Percentiles rank a stretch among this genome's conserved stretches.
Evolutionary conservation across 2,888 invertebrate species (phyloP).

Genomic region (Drosophila mimetica): DNA sequence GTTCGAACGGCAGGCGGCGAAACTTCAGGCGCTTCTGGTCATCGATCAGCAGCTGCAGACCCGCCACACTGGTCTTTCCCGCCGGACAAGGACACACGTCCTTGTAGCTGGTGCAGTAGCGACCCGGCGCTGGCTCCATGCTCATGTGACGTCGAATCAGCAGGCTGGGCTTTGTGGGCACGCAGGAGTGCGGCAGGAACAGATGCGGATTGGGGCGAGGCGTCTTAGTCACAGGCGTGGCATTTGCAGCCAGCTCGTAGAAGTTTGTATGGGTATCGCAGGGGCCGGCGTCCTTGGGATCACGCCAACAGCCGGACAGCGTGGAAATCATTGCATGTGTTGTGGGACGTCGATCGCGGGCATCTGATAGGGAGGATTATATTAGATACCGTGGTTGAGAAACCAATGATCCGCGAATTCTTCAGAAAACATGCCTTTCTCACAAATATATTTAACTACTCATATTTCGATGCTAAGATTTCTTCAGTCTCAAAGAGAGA

Average conservation of each 20-base stretch:
- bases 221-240: slow-evolving; percentile 11
- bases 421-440: too few relatives aligned
- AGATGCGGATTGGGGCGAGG: slow-evolving; percentile 52
- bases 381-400: too few relatives aligned
- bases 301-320: slow-evolving; percentile 62
- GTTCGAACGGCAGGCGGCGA: slow-evolving; percentile 64
- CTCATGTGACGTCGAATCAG: slow-evolving; percentile 47
- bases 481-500: too few relatives aligned
- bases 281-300: slow-evolving; percentile 75
- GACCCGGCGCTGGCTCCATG: slow-evolving; percentile 77
- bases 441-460: too few relatives aligned
- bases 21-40: slow-evolving; percentile 75
- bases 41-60: slow-evolving; percentile 68
- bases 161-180: slow-evolving; percentile 58
- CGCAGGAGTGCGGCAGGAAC: slow-evolving; percentile 59
- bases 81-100: slow-evolving; percentile 62
- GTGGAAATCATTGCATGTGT: slow-evolving; percentile 66
- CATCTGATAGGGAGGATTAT: slow-evolving; percentile 63
- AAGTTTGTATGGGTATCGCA: slow-evolving; percentile 53
- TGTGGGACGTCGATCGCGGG: slow-evolving; percentile 66
- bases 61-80: slow-evolving; percentile 55
- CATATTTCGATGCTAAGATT: too few relatives aligned
- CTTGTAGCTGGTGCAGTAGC: slow-evolving; percentile 71
- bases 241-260: slow-evolving; percentile 26
- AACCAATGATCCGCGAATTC: too few relatives aligned